phyloP scores from a whole-genome alignment of 2,113 vertebrate genomes.

The Serinus canaria region DNA sequence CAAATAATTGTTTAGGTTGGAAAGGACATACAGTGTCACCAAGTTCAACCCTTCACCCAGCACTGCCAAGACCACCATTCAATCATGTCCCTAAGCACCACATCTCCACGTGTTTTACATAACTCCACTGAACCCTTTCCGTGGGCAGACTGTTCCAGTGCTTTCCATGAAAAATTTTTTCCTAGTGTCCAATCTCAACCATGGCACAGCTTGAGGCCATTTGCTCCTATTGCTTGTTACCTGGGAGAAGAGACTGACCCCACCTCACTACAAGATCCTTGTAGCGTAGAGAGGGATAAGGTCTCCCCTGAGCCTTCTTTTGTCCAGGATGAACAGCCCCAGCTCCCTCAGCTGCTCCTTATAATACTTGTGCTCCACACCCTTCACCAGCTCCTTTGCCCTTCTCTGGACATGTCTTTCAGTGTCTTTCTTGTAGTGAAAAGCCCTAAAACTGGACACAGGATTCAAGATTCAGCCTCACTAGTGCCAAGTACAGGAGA shows the following conservation, averaged over 20 bases:
- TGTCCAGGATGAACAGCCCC: not conserved
- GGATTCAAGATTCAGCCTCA: not conserved
- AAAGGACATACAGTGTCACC: not conserved
- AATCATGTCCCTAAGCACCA: not conserved
- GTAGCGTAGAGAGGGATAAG: fast-evolving
- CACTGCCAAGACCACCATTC: not conserved
- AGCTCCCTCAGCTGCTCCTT: not conserved
- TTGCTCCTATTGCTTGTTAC: not conserved
- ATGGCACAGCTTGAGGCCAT: not conserved
- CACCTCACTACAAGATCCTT: not conserved
- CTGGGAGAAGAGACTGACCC: not conserved
- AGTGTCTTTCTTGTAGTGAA: not conserved
- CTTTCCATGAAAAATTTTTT: not conserved
- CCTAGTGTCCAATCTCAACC: not conserved
- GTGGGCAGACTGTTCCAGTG: not conserved
- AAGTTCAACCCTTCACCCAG: not conserved
- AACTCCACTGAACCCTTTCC: not conserved
- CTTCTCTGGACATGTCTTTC: not conserved
- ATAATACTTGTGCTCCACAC: not conserved
- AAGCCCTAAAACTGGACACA: not conserved
- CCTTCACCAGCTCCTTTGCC: not conserved
- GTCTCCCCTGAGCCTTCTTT: not conserved
- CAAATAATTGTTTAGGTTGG: fast-evolving
- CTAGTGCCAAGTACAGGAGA: too few relatives aligned
- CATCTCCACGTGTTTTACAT: not conserved